Conservation (phyloP, 92 coral and sea anemone genomes). For the Meandrina meandrites region DNA sequence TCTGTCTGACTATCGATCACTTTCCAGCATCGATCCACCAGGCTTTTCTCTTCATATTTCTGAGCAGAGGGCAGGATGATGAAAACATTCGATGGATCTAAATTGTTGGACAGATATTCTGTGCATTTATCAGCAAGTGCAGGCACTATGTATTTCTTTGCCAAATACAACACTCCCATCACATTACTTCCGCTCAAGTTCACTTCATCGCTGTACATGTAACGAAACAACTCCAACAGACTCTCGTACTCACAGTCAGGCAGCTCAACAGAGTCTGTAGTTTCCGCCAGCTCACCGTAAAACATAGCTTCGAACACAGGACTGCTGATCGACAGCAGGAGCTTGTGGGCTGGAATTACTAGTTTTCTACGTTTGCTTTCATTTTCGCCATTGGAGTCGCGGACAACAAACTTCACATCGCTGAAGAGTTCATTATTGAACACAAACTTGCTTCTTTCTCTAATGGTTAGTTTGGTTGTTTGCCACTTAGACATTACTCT, state of each 20-base stretch:
- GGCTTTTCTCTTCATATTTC: conserved; percentile 57
- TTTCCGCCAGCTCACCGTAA: conserved; percentile 57
- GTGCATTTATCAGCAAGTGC: conserved; percentile 57
- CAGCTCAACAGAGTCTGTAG: conserved; percentile 4
- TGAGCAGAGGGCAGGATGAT: conserved; percentile 49
- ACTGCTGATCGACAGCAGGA: conserved; percentile 44
- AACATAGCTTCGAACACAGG: conserved; percentile 77
- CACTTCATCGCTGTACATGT: conserved; percentile 71
- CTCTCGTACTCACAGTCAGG: conserved; percentile 60
- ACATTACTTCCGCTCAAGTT: conserved; percentile 61
- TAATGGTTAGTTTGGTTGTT: too few species aligned
- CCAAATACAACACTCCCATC: conserved; percentile 71
- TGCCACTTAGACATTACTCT: too few species aligned
- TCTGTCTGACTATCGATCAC: conserved; percentile 54
- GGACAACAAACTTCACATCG: too few species aligned
- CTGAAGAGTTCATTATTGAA: too few species aligned
- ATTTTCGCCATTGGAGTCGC: too few species aligned
- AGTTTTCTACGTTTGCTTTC: neutral
- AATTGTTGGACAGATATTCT: conserved; percentile 46
- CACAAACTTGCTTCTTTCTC: too few species aligned
- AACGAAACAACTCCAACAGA: conserved; percentile 64
- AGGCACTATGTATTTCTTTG: conserved; percentile 71
- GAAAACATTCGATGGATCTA: conserved; percentile 65
- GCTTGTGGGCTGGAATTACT: conserved; percentile 41
- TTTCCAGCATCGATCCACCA: conserved; percentile 71